Conservation (phyloP, 2,113 vertebrate genomes). For the Malurus elegans region DNA sequence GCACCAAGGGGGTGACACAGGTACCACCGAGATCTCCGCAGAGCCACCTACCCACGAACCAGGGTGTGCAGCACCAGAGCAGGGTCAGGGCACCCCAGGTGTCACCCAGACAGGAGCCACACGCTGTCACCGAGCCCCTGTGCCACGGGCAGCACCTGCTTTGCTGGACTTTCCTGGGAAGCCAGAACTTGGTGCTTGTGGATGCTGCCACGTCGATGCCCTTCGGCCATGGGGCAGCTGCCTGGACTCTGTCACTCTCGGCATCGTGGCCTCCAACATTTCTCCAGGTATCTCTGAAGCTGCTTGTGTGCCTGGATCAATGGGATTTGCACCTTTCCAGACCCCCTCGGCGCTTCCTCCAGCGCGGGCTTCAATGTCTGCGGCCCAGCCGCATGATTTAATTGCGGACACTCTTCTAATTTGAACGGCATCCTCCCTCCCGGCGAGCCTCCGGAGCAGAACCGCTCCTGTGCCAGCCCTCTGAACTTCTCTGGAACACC, state of each 20-base stretch:
- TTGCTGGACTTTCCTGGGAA: not conserved
- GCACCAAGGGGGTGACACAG: fast-evolving
- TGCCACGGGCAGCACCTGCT: fast-evolving
- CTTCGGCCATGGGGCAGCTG: fast-evolving
- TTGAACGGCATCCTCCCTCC: not conserved
- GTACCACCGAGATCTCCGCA: fast-evolving
- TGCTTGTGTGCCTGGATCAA: not conserved
- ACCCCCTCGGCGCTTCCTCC: fast-evolving
- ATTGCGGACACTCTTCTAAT: not conserved
- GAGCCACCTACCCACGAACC: fast-evolving
- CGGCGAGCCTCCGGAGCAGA: not conserved
- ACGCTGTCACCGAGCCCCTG: fast-evolving
- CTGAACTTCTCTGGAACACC: not conserved
- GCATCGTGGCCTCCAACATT: fast-evolving
- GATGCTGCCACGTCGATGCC: fast-evolving
- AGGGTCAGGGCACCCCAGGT: not conserved
- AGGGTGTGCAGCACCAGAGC: fast-evolving
- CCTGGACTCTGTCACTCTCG: not conserved
- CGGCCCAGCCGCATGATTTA: not conserved
- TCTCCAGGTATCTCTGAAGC: not conserved
- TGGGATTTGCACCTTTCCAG: not conserved
- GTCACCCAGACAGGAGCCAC: not conserved
- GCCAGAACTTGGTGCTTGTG: fast-evolving
- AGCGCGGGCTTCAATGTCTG: not conserved
- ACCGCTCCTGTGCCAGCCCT: not conserved